phyloP scores from a whole-genome alignment of 1,140 invertebrate species.

The Drosophila funebris region DNA sequence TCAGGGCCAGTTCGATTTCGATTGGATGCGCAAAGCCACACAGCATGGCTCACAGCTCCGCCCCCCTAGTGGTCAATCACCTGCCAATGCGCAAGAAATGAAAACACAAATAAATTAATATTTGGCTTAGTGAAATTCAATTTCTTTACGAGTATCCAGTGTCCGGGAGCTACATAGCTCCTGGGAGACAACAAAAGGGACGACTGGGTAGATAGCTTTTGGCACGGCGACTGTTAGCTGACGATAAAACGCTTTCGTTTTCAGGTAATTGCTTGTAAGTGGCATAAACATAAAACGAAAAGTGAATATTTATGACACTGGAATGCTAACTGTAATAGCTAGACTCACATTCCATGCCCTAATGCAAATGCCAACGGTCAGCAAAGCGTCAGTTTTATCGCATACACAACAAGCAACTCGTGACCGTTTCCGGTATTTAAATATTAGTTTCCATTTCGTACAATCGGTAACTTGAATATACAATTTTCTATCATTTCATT shows the following conservation, averaged over 20 bases:
- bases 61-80: constrained; percentile 52
- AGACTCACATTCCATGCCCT: not conserved
- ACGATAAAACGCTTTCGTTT: constrained; percentile 80
- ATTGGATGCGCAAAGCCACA: constrained; percentile 63
- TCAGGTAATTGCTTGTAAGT: constrained; percentile 80
- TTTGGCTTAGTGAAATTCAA: constrained; percentile 82
- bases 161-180: constrained; percentile 22
- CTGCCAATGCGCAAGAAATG: constrained; percentile 69
- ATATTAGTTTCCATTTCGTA: constrained; percentile 11
- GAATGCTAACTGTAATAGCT: constrained; percentile 16
- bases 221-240: constrained; percentile 51
- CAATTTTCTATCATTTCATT: not conserved
- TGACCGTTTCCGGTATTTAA: constrained; percentile 31
- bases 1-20: constrained; percentile 54
- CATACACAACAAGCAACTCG: constrained; percentile 6
- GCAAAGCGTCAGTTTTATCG: too few species aligned
- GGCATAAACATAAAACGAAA: constrained; percentile 73
- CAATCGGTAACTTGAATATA: not conserved
- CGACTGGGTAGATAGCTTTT: not conserved
- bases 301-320: constrained; percentile 52
- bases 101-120: constrained; percentile 82
- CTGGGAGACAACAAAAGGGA: not conserved
- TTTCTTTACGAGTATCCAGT: constrained; percentile 69
- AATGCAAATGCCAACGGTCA: constrained; percentile 31
- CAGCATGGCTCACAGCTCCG: constrained; percentile 12